Evolutionary conservation across 2,797 vertebrate species (phyloP), one percentile per base, ranked within the genome.

Genomic region (Poecilia wingei): DNA sequence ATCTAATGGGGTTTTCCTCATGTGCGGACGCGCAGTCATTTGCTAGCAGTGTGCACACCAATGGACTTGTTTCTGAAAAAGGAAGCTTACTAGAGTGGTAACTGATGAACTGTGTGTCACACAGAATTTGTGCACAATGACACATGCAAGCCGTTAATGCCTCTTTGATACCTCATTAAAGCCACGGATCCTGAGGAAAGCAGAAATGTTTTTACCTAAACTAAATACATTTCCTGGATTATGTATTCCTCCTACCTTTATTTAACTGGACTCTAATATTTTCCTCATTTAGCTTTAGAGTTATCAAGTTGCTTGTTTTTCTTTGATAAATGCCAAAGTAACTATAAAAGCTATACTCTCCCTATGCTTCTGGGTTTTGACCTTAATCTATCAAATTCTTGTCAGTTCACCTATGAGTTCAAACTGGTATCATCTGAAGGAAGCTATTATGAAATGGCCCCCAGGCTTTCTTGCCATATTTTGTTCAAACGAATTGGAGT

Each of bases 371-470:
- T 72, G 3, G 25, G 33, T 28, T 74, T 74, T 74, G 72, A 25
- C 51, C 72, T 12, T 55, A 41, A 55, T 74, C 72, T 39, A 53
- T 36, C 72, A 55, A 25, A 41, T 55, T 55, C 49, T 55, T 55
- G 49, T 55, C 22, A 55, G 72, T 55, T 74, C 51, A 55, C 13
- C 72, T 39, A 14, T 41, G 72, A 57, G 49, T 74, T 53, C 49
- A 73, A 51, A 46, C 51, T 73, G 10, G 47, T 39, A 39, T 33
- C 33, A 39, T 5, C 55, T 41, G 20, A 74, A 55, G 18, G 33
- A 55, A 41, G 13, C n/a, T 57, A 41, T 55, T 74, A 36, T 41
- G 49, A 74, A 74, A 74, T 74, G 25, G 13, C 36, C 61, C 41
- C 51, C 10, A 74, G 51, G 18, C 13, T 16, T 55, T 57, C 22